Evolutionary conservation across 2,888 invertebrate genomes (phyloP).

Genomic region (Macrostomum cliftonense): DNA sequence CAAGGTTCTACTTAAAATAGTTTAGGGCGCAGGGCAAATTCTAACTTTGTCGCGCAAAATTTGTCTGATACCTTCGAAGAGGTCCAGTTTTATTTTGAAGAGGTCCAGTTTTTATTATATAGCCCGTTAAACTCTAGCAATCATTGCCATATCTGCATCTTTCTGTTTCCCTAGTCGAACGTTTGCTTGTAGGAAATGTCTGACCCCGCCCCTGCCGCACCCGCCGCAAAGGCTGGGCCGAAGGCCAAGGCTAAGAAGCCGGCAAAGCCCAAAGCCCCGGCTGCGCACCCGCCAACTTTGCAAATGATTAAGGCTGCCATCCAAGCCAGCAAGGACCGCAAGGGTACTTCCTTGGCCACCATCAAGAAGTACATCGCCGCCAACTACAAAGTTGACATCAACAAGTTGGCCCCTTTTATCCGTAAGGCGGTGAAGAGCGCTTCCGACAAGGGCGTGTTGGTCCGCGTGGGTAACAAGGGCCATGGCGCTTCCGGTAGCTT

Average conservation of each 20-base stretch:
- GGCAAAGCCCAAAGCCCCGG: conserved; percentile 18
- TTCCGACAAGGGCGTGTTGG: conserved; percentile 37
- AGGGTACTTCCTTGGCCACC: conserved; percentile 45
- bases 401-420: conserved; percentile 45
- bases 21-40: no score
- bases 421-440: conserved; percentile 45
- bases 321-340: conserved; percentile 33
- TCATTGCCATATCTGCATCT: no score
- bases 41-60: no score
- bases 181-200: conserved; percentile 3
- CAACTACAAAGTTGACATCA: conserved; percentile 46
- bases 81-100: no score
- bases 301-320: conserved; percentile 46
- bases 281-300: conserved; percentile 40
- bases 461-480: conserved; percentile 22
- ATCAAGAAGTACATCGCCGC: conserved; percentile 49
- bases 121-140: no score
- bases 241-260: conserved; percentile 1
- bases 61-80: no score
- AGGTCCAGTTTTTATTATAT: no score
- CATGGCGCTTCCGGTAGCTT: conserved; percentile 25
- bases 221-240: conserved; percentile 5
- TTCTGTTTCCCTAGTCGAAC: conserved; percentile 9
- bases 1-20: no score
- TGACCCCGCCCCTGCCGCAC: conserved; percentile 10